These are phyloP conservation scores for Clinocottus analis DNA, from an alignment of 2,113 vertebrate species.

Conservation along the genomic window DNA sequence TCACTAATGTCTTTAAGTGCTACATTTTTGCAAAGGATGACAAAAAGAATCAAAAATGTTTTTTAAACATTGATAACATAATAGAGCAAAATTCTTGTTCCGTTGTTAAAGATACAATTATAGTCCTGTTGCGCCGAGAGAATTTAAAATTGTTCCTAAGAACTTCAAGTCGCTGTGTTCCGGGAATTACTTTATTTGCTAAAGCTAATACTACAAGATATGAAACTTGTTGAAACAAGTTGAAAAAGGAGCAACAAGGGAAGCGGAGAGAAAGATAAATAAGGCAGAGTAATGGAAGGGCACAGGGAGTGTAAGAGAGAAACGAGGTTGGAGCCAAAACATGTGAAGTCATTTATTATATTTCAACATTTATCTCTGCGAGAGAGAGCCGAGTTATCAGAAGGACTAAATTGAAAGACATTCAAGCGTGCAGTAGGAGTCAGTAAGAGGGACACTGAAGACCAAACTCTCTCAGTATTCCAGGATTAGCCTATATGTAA, in stretches of 20 bases:
- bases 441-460: constrained; percentile 64
- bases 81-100: constrained; percentile 12
- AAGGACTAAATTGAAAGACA: constrained; percentile 77
- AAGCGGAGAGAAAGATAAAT: constrained; percentile 54
- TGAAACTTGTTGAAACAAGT: constrained; percentile 53
- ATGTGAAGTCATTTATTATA: constrained; percentile 69
- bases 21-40: neutral
- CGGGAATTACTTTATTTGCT: constrained; percentile 44
- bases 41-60: constrained; percentile 3
- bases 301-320: constrained; percentile 19
- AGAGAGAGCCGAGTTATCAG: constrained; percentile 66
- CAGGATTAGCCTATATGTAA: constrained; percentile 43
- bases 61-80: neutral
- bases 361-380: constrained; percentile 72
- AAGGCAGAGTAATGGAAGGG: constrained; percentile 36
- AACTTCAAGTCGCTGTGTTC: neutral
- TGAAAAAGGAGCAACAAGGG: constrained; percentile 54
- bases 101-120: constrained; percentile 18
- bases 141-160: constrained; percentile 33
- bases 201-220: constrained; percentile 53
- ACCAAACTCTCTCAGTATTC: constrained; percentile 52
- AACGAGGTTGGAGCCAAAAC: constrained; percentile 49
- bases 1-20: constrained; percentile 18
- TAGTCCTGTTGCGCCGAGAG: neutral
- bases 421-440: constrained; percentile 72